Evolutionary conservation across 2,888 invertebrate genomes (phyloP).

Genomic region (Trichogramma evanescens): DNA sequence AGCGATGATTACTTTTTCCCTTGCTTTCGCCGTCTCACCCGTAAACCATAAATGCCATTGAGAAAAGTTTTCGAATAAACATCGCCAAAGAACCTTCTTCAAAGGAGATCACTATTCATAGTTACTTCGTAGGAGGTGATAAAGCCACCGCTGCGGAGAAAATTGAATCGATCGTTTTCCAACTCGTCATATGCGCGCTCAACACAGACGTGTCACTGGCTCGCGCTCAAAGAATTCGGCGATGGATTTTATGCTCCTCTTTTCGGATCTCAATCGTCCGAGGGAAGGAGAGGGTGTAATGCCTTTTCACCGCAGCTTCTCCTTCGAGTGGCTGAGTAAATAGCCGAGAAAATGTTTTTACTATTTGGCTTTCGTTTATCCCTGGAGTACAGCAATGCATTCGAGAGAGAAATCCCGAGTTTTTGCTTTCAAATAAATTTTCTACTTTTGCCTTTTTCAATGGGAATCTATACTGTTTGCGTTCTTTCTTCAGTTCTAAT

Average conservation of each 20-base stretch:
- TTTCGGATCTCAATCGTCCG: neutral
- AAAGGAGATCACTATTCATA: neutral
- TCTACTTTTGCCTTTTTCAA: neutral
- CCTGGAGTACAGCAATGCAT: neutral
- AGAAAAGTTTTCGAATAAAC: too few relatives aligned
- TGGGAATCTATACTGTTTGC: neutral
- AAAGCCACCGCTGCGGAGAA: neutral
- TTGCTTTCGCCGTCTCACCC: too few relatives aligned
- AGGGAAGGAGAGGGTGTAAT: slow-evolving; percentile 3
- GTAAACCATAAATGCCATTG: too few relatives aligned
- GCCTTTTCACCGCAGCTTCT: neutral
- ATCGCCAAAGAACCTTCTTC: neutral
- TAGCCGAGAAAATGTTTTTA: slow-evolving; percentile 8
- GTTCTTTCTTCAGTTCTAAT: neutral
- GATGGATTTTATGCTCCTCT: slow-evolving; percentile 1
- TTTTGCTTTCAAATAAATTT: slow-evolving; percentile 3
- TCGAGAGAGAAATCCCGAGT: neutral
- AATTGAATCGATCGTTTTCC: slow-evolving; percentile 6
- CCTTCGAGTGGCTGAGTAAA: slow-evolving; percentile 11
- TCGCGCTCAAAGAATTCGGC: slow-evolving; percentile 3
- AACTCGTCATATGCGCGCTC: neutral
- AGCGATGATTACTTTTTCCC: too few relatives aligned
- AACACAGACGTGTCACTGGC: neutral
- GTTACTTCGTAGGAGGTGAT: slow-evolving; percentile 4
- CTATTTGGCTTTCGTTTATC: slow-evolving; percentile 9